Percentiles rank a stretch among this genome's conserved stretches.
Conservation (phyloP, 2,797 vertebrate species). For the Spinibarbus caldwelli region DNA sequence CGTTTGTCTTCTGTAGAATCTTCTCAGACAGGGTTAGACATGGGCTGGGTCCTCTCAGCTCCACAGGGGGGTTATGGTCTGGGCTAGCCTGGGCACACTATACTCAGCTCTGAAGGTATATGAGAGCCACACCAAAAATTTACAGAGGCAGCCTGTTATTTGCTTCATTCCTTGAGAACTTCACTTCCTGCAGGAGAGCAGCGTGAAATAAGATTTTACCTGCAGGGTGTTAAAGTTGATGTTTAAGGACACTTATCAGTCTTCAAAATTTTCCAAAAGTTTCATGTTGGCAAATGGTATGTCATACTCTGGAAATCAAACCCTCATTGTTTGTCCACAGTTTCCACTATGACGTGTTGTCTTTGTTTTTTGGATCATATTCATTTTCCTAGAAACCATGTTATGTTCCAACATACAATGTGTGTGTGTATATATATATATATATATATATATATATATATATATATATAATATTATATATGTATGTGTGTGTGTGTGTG, state of each 20-base stretch:
- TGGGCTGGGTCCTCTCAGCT: slow-evolving; percentile 43
- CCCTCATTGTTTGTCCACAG: neutral
- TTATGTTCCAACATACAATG: neutral
- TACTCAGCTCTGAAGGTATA: slow-evolving; percentile 19
- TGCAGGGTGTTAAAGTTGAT: slow-evolving; percentile 11
- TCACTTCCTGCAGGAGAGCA: slow-evolving; percentile 8
- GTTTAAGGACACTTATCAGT: neutral
- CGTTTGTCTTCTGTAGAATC: neutral
- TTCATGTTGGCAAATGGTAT: neutral
- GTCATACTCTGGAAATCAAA: neutral
- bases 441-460: no score
- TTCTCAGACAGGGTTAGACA: slow-evolving; percentile 14
- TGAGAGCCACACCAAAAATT: slow-evolving; percentile 53
- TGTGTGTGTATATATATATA: neutral
- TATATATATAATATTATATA: no score
- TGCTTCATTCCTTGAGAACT: slow-evolving; percentile 1
- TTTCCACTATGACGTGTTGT: neutral
- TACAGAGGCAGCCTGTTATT: slow-evolving; percentile 41
- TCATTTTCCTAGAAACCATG: neutral
- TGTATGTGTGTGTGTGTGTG: no score
- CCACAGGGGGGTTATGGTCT: slow-evolving; percentile 34
- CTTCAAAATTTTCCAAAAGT: neutral
- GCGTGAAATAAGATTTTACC: slow-evolving; percentile 38
- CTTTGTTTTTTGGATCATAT: neutral
- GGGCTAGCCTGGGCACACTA: slow-evolving; percentile 42